phyloP scores from a whole-genome alignment of 2,888 invertebrate species.

The Trissolcus japonicus region DNA sequence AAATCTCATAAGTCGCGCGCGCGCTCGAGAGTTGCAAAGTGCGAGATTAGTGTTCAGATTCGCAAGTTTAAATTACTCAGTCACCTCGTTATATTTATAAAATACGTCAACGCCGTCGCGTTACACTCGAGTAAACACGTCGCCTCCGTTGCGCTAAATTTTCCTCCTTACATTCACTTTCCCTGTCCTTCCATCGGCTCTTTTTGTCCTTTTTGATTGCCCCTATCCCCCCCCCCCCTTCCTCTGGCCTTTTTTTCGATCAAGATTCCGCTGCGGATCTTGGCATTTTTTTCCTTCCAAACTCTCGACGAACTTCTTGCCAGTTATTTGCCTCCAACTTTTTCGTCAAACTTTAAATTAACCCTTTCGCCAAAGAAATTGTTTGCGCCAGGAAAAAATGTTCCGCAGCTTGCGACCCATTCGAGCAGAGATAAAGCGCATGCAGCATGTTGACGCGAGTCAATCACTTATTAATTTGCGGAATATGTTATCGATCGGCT shows the following conservation, averaged over 20 bases:
- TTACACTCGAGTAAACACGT: conserved; percentile 19
- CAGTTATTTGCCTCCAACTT: conserved; percentile 35
- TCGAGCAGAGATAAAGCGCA: conserved; percentile 25
- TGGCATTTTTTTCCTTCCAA: conserved; percentile 26
- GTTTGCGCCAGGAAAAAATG: conserved; percentile 33
- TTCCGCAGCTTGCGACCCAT: conserved; percentile 7
- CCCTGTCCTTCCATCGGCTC: not conserved
- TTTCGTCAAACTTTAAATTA: conserved; percentile 47
- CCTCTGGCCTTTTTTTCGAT: conserved; percentile 22
- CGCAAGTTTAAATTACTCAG: conserved; percentile 40
- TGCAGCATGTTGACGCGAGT: conserved; percentile 19
- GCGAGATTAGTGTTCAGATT: conserved; percentile 32
- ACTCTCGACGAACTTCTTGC: conserved; percentile 21
- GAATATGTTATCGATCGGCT: conserved; percentile 33
- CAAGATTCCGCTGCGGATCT: conserved; percentile 27
- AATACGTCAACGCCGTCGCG: conserved; percentile 17
- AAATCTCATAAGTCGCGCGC: conserved; percentile 26
- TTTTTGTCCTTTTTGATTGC: conserved; percentile 20
- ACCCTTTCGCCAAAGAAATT: conserved; percentile 50
- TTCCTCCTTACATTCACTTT: not conserved
- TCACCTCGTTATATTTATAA: conserved; percentile 33
- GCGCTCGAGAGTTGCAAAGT: conserved; percentile 33
- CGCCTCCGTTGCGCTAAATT: conserved; percentile 1
- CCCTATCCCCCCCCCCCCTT: not conserved
- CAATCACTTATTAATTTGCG: conserved; percentile 42